Evolutionary conservation across 2,797 vertebrate genomes (phyloP), one percentile per base, ranked within the genome.

Genomic region (Enteromius unitaeniatus): DNA sequence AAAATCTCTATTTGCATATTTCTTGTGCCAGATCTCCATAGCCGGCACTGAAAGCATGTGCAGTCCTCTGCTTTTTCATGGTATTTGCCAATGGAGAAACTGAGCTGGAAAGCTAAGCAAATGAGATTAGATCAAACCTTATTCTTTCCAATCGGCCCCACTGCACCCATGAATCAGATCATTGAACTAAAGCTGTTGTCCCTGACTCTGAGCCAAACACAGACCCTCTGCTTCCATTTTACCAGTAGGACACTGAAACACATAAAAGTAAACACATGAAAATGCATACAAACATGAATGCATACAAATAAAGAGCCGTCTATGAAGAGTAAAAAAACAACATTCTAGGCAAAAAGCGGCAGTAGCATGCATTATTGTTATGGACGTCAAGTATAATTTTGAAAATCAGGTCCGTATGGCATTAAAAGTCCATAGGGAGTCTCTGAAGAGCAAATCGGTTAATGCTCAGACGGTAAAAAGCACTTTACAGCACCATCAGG

Each of bases 81-180:
- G 70, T 91, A 87, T 93, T 92, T 92, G 87, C 90, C 72, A 88
- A 89, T 88, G 84, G 86, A 91, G 87, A 91, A 58, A 62, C 37
- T 91, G 89, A 87, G 87, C 87, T 88, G 89, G 88, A 88, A 88
- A 78, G 82, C 91, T 90, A 90, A 90, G 78, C 88, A 89, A 89
- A 92, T 90, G 90, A 51, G 81, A 90, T 91, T 81, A 88, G 73
- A 87, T 82, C 72, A 88, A 76, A 78, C 79, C 73, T 19, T 78
- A 75, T 81, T 69, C 74, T 75, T 53, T 75, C 70, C 72, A 67
- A 8, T 76, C 81, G 9, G 70, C 80, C 80, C 80, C 58, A 65
- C 45, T 67, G 78, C 77, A 40, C 76, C 69, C 73, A 77, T 77
- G 62, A 77, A 83, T 77, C 67, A 78, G 82, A 78, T 84, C 82